phyloP scores from a whole-genome alignment of 2,113 vertebrate genomes.

The Etheostoma cragini region DNA sequence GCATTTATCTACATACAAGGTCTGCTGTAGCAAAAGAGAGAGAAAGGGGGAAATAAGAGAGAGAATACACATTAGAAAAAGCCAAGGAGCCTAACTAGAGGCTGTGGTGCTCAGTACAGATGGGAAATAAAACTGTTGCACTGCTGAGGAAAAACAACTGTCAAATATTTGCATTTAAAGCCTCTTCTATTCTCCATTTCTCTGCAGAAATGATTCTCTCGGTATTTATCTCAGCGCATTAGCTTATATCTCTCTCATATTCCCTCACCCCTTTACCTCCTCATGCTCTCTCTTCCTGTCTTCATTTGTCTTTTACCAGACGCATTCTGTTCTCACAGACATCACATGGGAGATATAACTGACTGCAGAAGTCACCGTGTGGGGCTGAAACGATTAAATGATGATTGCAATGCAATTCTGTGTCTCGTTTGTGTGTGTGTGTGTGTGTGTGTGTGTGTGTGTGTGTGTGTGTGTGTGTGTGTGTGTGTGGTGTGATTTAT shows the following conservation, averaged over 20 bases:
- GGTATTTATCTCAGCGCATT: constrained; percentile 33
- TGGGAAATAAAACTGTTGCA: not conserved
- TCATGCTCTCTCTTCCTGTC: not conserved
- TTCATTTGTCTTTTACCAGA: constrained; percentile 6
- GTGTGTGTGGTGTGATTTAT: not conserved
- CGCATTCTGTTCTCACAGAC: not conserved
- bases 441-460: no score
- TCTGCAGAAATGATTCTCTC: constrained; percentile 5
- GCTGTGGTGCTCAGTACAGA: not conserved
- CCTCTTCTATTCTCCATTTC: not conserved
- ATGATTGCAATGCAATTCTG: not conserved
- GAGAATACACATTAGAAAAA: not conserved
- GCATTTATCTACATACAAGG: constrained; percentile 22
- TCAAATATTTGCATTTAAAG: not conserved
- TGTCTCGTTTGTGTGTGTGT: not conserved
- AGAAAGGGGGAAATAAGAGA: not conserved
- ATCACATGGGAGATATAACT: constrained; percentile 18
- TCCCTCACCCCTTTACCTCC: not conserved
- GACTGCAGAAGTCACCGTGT: not conserved
- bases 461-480: not conserved
- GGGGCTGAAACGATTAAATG: not conserved
- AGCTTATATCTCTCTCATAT: constrained; percentile 4
- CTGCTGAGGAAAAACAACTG: not conserved
- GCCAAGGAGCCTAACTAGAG: not conserved
- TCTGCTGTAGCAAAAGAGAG: not conserved